A percentile compares a stretch with the other conserved stretches of the same genome.
phyloP scores from a whole-genome alignment of 2,113 vertebrate genomes.

The Catagonus wagneri region DNA sequence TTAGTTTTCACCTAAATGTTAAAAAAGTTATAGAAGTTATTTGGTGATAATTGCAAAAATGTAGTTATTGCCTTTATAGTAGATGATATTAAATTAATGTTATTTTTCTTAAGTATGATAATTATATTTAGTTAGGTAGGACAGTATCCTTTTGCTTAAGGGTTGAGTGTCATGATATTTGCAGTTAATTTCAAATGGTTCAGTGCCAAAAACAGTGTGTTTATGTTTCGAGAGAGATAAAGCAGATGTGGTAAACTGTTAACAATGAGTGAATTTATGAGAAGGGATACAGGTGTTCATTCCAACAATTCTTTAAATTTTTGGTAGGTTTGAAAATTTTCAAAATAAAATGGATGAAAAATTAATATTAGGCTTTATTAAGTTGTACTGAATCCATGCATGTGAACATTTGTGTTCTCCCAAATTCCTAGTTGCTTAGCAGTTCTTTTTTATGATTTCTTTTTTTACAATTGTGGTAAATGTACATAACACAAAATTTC shows the following conservation, averaged over 20 bases:
- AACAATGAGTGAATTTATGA: conserved; percentile 1
- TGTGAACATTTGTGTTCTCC: neutral
- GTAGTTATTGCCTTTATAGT: neutral
- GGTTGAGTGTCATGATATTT: neutral
- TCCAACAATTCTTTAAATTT: neutral
- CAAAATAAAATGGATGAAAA: conserved; percentile 23
- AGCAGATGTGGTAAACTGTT: neutral
- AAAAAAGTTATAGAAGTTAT: neutral
- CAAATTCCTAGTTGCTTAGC: conserved; percentile 1
- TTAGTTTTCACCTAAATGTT: conserved; percentile 49
- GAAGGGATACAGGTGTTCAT: neutral
- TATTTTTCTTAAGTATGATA: conserved; percentile 9
- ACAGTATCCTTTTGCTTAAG: neutral
- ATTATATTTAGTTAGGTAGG: neutral
- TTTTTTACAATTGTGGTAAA: neutral
- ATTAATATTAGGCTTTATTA: neutral
- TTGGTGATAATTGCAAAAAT: neutral
- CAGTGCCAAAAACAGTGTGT: neutral
- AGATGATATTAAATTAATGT: neutral
- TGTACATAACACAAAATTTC: neutral
- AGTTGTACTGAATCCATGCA: neutral
- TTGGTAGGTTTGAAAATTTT: conserved; percentile 33
- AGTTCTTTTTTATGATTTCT: neutral
- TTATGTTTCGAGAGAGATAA: neutral
- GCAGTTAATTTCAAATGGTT: conserved; percentile 7